Conservation (phyloP, 2,797 vertebrate genomes). For the Acipenser oxyrinchus region DNA sequence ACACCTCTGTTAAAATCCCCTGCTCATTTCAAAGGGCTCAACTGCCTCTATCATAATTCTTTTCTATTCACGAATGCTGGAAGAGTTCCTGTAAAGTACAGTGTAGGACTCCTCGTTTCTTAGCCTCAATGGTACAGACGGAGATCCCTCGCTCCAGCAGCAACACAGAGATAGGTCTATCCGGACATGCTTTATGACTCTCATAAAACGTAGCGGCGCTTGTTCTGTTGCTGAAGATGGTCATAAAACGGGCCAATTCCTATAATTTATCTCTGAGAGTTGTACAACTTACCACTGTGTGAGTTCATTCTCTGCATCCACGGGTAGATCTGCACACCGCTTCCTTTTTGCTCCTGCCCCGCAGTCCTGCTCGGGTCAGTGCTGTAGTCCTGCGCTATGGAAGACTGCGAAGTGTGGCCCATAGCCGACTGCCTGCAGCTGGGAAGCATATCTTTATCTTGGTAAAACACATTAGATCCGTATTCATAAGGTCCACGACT, state of each 20-base stretch:
- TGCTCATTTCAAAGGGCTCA: conserved; percentile 9
- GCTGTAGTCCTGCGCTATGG: conserved; percentile 91
- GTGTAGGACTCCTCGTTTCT: background rate
- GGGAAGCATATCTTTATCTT: conserved; percentile 93
- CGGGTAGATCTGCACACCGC: conserved; percentile 91
- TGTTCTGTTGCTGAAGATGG: conserved; percentile 91
- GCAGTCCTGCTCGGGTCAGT: conserved; percentile 84
- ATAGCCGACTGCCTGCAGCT: conserved; percentile 91
- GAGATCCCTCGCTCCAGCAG: conserved; percentile 36
- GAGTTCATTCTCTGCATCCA: conserved; percentile 99
- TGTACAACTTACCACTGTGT: conserved; percentile 99
- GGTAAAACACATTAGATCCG: conserved; percentile 74
- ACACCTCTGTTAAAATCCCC: too few relatives aligned
- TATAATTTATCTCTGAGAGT: conserved; percentile 92
- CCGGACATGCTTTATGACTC: conserved; percentile 90
- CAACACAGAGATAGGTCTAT: conserved; percentile 53
- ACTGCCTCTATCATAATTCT: background rate
- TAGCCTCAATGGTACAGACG: conserved; percentile 26
- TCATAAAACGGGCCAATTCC: conserved; percentile 94
- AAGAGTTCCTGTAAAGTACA: too few relatives aligned
- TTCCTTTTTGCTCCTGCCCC: conserved; percentile 81
- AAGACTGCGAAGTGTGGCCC: conserved; percentile 89
- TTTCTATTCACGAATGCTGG: too few relatives aligned
- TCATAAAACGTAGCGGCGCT: conserved; percentile 93
- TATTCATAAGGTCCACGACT: conserved; percentile 77